These are phyloP conservation scores for Hyphantria cunea DNA, from an alignment of 1,140 invertebrate genomes.

Conservation along the genomic window DNA sequence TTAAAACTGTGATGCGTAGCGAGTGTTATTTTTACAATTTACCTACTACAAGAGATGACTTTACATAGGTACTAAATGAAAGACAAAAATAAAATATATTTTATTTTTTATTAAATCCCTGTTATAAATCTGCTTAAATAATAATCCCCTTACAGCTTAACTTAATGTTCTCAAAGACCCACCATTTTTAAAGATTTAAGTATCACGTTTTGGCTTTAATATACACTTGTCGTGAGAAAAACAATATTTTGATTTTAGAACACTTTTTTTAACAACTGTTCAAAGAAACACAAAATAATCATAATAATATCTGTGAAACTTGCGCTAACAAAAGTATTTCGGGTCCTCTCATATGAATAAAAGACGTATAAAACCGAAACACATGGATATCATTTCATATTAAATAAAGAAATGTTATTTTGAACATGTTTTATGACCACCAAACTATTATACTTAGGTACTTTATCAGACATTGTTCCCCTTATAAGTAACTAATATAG, in stretches of 20 bases:
- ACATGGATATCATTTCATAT: background rate
- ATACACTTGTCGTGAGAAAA: too few relatives aligned
- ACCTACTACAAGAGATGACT: background rate
- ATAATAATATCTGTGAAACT: too few relatives aligned
- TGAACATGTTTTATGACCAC: slow-evolving; percentile 7
- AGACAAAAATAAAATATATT: background rate
- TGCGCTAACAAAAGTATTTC: too few relatives aligned
- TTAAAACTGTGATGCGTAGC: too few relatives aligned
- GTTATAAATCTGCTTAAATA: slow-evolving; percentile 2
- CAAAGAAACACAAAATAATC: too few relatives aligned
- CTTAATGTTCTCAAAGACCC: background rate
- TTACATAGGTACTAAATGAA: background rate
- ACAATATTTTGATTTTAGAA: too few relatives aligned
- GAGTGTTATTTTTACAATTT: too few relatives aligned
- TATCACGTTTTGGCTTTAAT: background rate
- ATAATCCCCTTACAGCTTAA: slow-evolving; percentile 5
- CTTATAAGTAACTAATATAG: slow-evolving; percentile 22
- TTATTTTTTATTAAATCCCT: background rate
- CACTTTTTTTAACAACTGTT: too few relatives aligned
- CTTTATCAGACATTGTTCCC: slow-evolving; percentile 12
- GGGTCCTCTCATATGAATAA: slow-evolving; percentile 1
- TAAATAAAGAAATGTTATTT: slow-evolving; percentile 12
- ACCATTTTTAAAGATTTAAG: slow-evolving; percentile 10
- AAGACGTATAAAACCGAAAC: background rate
- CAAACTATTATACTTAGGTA: slow-evolving; percentile 21